Conservation (phyloP, 35 echinoderm and acorn worm genomes). For the Lytechinus pictus region DNA sequence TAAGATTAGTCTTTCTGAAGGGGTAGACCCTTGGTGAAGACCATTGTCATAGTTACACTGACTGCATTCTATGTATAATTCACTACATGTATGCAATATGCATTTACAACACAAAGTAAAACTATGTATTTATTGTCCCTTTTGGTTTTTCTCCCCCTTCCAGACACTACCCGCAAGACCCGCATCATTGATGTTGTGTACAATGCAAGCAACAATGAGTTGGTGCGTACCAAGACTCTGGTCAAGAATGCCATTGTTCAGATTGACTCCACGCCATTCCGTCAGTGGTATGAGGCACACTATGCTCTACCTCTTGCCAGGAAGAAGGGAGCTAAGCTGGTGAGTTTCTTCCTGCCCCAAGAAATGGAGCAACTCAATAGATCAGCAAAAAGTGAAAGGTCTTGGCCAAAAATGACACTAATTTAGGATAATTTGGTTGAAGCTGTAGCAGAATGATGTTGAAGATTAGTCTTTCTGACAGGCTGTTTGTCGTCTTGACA, state of each 20-base stretch:
- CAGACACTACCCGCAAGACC: slow-evolving; percentile 77
- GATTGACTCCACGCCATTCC: slow-evolving; percentile 96
- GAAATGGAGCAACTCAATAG: background rate
- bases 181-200: slow-evolving; percentile 95
- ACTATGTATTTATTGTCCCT: background rate
- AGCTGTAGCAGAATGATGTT: slow-evolving; percentile 62
- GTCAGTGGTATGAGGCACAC: slow-evolving; percentile 98
- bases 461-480: slow-evolving; percentile 62
- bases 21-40: background rate
- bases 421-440: too few relatives aligned
- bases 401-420: too few relatives aligned
- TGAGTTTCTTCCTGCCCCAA: slow-evolving; percentile 33
- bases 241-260: slow-evolving; percentile 96
- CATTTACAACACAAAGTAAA: background rate
- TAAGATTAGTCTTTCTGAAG: slow-evolving; percentile 65
- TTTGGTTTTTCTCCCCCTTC: too few relatives aligned
- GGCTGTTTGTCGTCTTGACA: slow-evolving; percentile 66
- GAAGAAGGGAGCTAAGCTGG: slow-evolving; percentile 95
- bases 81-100: background rate
- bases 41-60: slow-evolving; percentile 76
- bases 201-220: slow-evolving; percentile 97
- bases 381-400: too few relatives aligned
- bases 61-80: slow-evolving; percentile 44
- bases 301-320: slow-evolving; percentile 89
- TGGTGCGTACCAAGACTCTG: slow-evolving; percentile 97